Conservation (phyloP, 2,113 vertebrate genomes). For the Prochilodus magdalenae region DNA sequence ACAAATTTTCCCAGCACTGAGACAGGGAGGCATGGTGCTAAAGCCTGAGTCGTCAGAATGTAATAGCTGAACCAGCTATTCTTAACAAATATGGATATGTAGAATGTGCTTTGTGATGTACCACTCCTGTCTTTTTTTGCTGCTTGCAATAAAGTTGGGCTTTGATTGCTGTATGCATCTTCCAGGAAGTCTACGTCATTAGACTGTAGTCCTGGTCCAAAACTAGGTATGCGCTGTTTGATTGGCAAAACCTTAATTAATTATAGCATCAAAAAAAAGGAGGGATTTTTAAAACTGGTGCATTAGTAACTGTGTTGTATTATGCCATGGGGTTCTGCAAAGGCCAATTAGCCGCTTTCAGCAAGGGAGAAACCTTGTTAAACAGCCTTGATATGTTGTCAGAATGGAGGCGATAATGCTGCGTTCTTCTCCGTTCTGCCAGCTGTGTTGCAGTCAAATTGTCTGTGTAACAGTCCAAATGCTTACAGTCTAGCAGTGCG, state of each 20-base stretch:
- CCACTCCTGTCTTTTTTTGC: slow-evolving; percentile 28
- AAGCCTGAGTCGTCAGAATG: slow-evolving; percentile 24
- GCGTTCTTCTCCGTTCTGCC: slow-evolving; percentile 7
- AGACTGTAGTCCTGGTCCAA: slow-evolving; percentile 6
- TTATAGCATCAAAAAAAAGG: slow-evolving; percentile 33
- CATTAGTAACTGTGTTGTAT: slow-evolving; percentile 40
- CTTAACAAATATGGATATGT: slow-evolving; percentile 42
- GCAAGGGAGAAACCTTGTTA: slow-evolving; percentile 38
- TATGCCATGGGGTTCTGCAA: slow-evolving; percentile 30
- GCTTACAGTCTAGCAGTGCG: background rate
- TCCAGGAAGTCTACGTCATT: slow-evolving; percentile 22
- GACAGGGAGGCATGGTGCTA: background rate
- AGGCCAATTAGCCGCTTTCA: slow-evolving; percentile 42
- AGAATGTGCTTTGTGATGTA: slow-evolving; percentile 23
- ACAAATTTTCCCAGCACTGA: slow-evolving; percentile 11
- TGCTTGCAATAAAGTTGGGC: too few species aligned
- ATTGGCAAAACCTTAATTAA: slow-evolving; percentile 24
- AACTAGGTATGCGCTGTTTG: slow-evolving; percentile 22
- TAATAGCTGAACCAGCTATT: slow-evolving; percentile 34
- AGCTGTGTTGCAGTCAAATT: slow-evolving; percentile 39
- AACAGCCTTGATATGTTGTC: slow-evolving; percentile 32
- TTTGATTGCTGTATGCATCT: slow-evolving; percentile 18
- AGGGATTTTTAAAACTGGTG: slow-evolving; percentile 30
- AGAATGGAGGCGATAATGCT: slow-evolving; percentile 11
- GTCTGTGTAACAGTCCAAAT: slow-evolving; percentile 17